Conservation (phyloP, 2,888 invertebrate genomes). For the Cheilosia urbana region DNA sequence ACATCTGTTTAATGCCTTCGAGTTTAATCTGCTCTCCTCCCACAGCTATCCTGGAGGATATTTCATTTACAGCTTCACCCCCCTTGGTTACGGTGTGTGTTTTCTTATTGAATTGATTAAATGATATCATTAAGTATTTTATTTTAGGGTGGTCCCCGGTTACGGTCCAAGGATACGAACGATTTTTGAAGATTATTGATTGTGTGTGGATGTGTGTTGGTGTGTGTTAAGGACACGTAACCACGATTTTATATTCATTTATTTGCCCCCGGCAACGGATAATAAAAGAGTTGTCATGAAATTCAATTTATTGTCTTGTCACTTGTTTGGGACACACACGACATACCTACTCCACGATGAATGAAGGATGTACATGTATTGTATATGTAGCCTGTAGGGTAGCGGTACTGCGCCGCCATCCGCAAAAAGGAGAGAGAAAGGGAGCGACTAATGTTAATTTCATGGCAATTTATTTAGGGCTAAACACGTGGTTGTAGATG, state of each 20-base stretch:
- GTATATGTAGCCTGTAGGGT: no score
- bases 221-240: conserved; percentile 11
- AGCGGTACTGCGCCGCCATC: not conserved
- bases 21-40: conserved; percentile 66
- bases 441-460: conserved; percentile 70
- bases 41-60: conserved; percentile 49
- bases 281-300: conserved; percentile 74
- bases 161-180: conserved; percentile 56
- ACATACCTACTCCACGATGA: no score
- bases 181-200: conserved; percentile 67
- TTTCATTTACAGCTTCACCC: conserved; percentile 34
- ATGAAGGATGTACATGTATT: no score
- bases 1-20: conserved; percentile 70
- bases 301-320: conserved; percentile 75
- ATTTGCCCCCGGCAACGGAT: conserved; percentile 45
- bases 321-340: conserved; percentile 47
- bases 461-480: conserved; percentile 72
- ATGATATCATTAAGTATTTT: conserved; percentile 72
- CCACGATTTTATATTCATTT: conserved; percentile 68
- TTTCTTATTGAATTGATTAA: conserved; percentile 75
- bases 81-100: conserved; percentile 36
- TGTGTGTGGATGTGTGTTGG: not conserved
- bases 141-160: conserved; percentile 55
- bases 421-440: conserved; percentile 4
- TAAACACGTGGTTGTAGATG: conserved; percentile 65